Conservation (phyloP, 2,113 vertebrate species). For the Illadopsis cleaveri region DNA sequence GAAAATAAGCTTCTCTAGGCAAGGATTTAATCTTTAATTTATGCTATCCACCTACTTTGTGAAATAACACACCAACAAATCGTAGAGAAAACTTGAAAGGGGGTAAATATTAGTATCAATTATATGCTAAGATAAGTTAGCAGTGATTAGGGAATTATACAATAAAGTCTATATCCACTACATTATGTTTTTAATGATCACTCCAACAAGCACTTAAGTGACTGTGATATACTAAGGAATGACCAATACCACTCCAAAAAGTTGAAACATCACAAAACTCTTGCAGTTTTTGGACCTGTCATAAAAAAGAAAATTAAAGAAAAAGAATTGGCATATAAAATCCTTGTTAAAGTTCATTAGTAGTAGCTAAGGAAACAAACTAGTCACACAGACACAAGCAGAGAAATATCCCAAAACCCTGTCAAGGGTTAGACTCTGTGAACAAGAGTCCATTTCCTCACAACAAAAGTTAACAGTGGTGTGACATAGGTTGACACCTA, state of each 20-base stretch:
- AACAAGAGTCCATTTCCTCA: neutral
- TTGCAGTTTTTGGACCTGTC: neutral
- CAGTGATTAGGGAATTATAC: constrained; percentile 43
- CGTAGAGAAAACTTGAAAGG: neutral
- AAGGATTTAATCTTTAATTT: constrained; percentile 16
- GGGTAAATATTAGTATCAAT: constrained; percentile 2
- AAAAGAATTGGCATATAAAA: neutral
- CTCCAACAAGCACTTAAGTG: constrained; percentile 35
- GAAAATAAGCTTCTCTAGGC: neutral
- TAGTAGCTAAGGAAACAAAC: neutral
- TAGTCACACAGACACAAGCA: neutral
- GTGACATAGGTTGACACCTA: neutral
- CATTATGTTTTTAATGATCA: constrained; percentile 44
- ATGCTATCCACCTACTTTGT: neutral
- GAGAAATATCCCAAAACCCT: neutral
- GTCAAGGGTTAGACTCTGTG: neutral
- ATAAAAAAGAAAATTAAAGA: neutral
- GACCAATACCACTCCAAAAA: neutral
- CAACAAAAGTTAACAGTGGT: neutral
- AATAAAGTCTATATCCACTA: constrained; percentile 5
- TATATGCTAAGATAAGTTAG: constrained; percentile 22
- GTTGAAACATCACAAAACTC: neutral
- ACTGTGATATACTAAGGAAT: constrained; percentile 29
- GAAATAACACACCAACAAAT: neutral
- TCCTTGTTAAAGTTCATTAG: neutral